These are phyloP conservation scores for human DNA, from an alignment of 2,113 vertebrate genomes.

Conservation along the genomic window DNA sequence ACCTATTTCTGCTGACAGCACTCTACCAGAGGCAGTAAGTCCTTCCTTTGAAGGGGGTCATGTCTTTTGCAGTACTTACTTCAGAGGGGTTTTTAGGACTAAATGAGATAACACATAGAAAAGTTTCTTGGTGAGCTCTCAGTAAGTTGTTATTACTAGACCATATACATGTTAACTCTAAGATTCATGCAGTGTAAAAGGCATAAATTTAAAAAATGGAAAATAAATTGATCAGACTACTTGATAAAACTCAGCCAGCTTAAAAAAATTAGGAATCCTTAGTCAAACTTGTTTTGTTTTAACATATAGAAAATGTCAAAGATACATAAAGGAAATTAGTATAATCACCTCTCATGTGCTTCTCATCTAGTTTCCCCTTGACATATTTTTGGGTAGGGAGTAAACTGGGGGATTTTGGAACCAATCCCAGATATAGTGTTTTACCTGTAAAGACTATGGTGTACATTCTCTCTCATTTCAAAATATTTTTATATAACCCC, in stretches of 20 bases:
- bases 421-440: not conserved
- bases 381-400: not conserved
- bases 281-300: not conserved
- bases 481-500: not conserved
- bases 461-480: not conserved
- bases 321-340: not conserved
- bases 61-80: not conserved
- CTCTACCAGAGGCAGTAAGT: not conserved
- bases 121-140: not conserved
- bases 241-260: not conserved
- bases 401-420: conserved; percentile 21
- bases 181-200: not conserved
- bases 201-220: not conserved
- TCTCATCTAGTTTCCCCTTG: not conserved
- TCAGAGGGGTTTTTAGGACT: not conserved
- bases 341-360: not conserved
- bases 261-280: not conserved
- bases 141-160: not conserved
- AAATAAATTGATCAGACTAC: not conserved
- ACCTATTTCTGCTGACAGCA: not conserved
- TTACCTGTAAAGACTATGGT: not conserved
- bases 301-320: not conserved
- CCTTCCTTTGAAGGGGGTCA: not conserved
- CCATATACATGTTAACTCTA: not conserved
- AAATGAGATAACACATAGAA: not conserved